Base-by-base conservation (phyloP, 2,888 invertebrate genomes). In the Ormyrus nitidulus region DNA sequence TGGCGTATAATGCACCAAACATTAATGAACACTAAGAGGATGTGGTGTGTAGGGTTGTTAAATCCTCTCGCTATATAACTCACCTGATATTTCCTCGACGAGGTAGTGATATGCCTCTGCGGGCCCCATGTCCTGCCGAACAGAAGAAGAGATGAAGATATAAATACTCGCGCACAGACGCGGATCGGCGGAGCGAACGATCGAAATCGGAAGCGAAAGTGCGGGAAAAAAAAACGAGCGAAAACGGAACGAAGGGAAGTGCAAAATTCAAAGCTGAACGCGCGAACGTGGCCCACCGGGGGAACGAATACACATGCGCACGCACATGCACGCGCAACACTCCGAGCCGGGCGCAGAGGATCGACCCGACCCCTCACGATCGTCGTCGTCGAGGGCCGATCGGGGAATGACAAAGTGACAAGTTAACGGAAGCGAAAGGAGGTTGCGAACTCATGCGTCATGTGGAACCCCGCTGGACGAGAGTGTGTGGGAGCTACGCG, bases 1-100 rank as follows among this genome's bases (percentile, higher is more conserved):
- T 34, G 34, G 53, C 66, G 13, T 54, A 13, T 11, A 68, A 54
- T 44, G 58, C 2, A 13, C 5, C 6, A 46, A 62, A 54, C 54
- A 44, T 73, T 56, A 64, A 79, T 62, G 48, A 68, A 49, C 19
- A 44, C n/a, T 59, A 73, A 73, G 62, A 73, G 66, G 62, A 79
- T 68, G 62, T 62, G n/a, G n/a, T 5, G 0, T 2, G n/a, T 11
- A 62, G 68, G 49, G 51, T 62, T 46, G 53, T 56, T 64, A 69
- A 73, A 56, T 44, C 34, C 34, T 51, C 56, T 13, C n/a, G 5
- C n/a, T 74, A 53, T 74, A 53, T 13, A 65, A 83, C 85, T 88
- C 72, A 89, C 89, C 89, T 82, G 89, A 86, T 81, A 87, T 87
- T 76, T 89, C 87, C 66, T 88, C 85, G 74, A 89, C 84, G 81